Evolutionary conservation across 2,113 vertebrate species (phyloP).

Genomic region (Lophius piscatorius): DNA sequence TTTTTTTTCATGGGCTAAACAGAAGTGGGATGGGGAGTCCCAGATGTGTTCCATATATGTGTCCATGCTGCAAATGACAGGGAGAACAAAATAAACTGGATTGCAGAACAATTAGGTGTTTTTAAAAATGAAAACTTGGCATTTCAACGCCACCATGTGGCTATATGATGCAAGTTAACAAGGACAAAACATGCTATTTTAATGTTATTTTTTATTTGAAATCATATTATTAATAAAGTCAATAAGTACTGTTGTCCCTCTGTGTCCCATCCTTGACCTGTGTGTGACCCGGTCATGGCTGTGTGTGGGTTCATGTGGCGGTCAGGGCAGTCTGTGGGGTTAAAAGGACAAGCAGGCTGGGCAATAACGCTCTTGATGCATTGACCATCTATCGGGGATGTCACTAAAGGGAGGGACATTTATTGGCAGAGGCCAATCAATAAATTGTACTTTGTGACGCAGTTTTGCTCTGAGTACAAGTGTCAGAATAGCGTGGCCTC

Average conservation of each 20-base stretch:
- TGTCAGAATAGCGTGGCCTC: too few species aligned
- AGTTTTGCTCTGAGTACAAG: not conserved
- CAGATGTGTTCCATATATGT: constrained; percentile 58
- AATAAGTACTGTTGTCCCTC: constrained; percentile 77
- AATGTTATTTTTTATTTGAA: constrained; percentile 81
- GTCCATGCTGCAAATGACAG: constrained; percentile 49
- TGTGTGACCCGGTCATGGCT: constrained; percentile 45
- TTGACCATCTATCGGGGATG: constrained; percentile 46
- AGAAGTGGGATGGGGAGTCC: constrained; percentile 14
- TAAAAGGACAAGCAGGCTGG: constrained; percentile 62
- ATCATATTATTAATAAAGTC: constrained; percentile 86
- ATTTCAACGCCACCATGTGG: constrained; percentile 84
- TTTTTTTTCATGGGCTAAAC: constrained; percentile 5
- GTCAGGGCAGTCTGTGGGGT: constrained; percentile 50
- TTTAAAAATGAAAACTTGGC: constrained; percentile 75
- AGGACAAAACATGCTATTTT: constrained; percentile 81
- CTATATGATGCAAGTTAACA: constrained; percentile 79
- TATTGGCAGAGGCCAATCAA: constrained; percentile 44
- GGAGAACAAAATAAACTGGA: constrained; percentile 71
- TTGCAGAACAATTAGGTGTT: constrained; percentile 76
- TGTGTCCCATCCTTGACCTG: constrained; percentile 50
- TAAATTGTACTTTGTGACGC: constrained; percentile 30
- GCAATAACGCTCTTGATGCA: constrained; percentile 24
- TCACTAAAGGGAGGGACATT: not conserved
- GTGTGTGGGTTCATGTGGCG: constrained; percentile 41